These are phyloP conservation scores for Nemopilema nomurai DNA, from an alignment of 30 jellyfish, hydroid and myxozoan genomes.

Conservation along the genomic window DNA sequence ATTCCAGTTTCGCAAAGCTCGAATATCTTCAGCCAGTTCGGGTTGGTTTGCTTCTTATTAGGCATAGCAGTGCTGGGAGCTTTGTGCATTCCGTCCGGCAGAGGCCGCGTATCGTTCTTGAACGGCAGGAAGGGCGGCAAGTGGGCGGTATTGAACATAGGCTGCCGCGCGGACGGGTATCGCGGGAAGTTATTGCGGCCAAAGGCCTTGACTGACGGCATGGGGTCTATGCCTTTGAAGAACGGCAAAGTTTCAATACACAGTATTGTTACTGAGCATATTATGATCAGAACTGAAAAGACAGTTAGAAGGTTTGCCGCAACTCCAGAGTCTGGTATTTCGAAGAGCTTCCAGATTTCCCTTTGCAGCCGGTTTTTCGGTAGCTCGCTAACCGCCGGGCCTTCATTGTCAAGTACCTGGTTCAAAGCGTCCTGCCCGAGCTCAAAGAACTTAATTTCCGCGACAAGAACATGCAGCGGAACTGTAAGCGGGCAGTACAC, in stretches of 20 bases:
- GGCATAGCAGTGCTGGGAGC: background rate
- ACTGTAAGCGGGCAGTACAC: conserved; percentile 92
- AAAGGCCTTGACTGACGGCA: conserved; percentile 1
- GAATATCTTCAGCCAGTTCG: conserved; percentile 69
- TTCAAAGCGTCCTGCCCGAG: conserved; percentile 87
- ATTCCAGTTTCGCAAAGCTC: conserved; percentile 76
- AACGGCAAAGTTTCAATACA: conserved; percentile 93
- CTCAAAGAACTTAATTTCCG: conserved; percentile 93
- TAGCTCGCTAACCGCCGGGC: conserved; percentile 36
- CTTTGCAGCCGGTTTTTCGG: conserved; percentile 82
- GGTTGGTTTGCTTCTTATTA: background rate
- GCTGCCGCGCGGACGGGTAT: conserved; percentile 13
- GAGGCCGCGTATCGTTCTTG: background rate
- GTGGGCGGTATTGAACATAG: conserved; percentile 26
- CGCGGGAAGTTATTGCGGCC: conserved; percentile 12
- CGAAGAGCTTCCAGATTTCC: conserved; percentile 88
- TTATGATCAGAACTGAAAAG: conserved; percentile 75
- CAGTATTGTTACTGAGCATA: conserved; percentile 76
- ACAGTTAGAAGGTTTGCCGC: conserved; percentile 88
- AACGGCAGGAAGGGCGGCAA: conserved; percentile 17
- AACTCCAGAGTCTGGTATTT: conserved; percentile 85
- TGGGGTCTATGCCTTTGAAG: conserved; percentile 46
- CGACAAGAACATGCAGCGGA: conserved; percentile 85
- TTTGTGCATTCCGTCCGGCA: background rate
- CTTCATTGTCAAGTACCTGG: conserved; percentile 81